Evolutionary conservation across 2,113 vertebrate species (phyloP).

Genomic region (Leptosomus discolor): DNA sequence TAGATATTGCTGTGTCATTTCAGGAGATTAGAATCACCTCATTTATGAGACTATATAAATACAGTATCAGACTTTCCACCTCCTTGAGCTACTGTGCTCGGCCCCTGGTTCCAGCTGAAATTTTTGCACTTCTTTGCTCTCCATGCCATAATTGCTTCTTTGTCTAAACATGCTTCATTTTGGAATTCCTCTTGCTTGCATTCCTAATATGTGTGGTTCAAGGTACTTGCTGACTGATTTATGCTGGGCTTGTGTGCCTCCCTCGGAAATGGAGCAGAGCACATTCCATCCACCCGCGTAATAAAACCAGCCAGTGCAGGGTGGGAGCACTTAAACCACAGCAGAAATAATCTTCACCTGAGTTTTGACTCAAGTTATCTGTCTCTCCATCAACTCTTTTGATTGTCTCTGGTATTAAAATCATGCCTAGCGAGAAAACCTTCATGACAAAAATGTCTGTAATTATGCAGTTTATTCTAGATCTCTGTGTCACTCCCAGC

Average conservation of each 20-base stretch:
- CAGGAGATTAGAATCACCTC: neutral
- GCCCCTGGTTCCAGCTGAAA: neutral
- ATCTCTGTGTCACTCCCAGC: neutral
- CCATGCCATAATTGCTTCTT: constrained; percentile 24
- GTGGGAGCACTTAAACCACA: neutral
- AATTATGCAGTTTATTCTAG: neutral
- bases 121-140: constrained; percentile 20
- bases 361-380: neutral
- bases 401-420: neutral
- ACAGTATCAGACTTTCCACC: constrained; percentile 9
- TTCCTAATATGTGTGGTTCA: constrained; percentile 44
- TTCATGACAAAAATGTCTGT: neutral
- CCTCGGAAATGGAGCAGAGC: constrained; percentile 53
- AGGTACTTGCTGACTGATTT: constrained; percentile 69
- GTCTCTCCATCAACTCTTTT: neutral
- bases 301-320: constrained; percentile 24
- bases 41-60: constrained; percentile 1
- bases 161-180: constrained; percentile 54
- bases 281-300: constrained; percentile 51
- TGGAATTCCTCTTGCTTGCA: constrained; percentile 38
- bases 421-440: neutral
- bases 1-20: neutral
- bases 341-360: neutral
- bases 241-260: constrained; percentile 1
- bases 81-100: neutral